These are phyloP conservation scores for Branchipolynoe longqiensis DNA, from an alignment of 2,888 invertebrate genomes.

Conservation along the genomic window DNA sequence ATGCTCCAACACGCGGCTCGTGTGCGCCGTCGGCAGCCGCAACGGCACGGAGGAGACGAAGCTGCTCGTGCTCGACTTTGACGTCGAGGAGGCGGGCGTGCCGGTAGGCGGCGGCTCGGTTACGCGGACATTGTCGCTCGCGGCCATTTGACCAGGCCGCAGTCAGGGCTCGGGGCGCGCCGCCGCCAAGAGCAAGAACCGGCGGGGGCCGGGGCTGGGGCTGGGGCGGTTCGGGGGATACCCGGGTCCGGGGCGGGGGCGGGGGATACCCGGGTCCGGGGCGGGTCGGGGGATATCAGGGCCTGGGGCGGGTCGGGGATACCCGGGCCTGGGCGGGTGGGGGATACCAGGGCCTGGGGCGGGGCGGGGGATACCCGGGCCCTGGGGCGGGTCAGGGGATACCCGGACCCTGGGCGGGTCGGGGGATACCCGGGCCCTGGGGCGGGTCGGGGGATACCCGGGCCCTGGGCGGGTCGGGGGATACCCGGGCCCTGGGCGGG, in stretches of 20 bases:
- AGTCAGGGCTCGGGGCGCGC: too few species aligned
- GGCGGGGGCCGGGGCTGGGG: too few species aligned
- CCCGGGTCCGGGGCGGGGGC: not conserved
- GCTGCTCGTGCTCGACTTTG: conserved; percentile 97
- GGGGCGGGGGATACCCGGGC: too few species aligned
- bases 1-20: conserved; percentile 96
- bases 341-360: too few species aligned
- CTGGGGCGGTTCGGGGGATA: not conserved
- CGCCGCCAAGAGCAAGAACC: too few species aligned
- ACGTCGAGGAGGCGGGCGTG: conserved; percentile 84
- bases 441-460: too few species aligned
- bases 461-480: too few species aligned
- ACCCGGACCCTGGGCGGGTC: too few species aligned
- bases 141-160: not conserved
- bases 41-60: conserved; percentile 99
- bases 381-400: too few species aligned
- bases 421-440: too few species aligned
- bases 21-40: conserved; percentile 98
- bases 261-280: not conserved
- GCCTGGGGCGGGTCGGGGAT: not conserved
- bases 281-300: not conserved
- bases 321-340: not conserved
- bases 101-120: not conserved
- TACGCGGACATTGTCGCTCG: not conserved
- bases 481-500: too few species aligned